Evolutionary conservation across 1,140 invertebrate species (phyloP), one percentile per base, ranked within the genome.

Genomic region (Acromyrmex heyeri): DNA sequence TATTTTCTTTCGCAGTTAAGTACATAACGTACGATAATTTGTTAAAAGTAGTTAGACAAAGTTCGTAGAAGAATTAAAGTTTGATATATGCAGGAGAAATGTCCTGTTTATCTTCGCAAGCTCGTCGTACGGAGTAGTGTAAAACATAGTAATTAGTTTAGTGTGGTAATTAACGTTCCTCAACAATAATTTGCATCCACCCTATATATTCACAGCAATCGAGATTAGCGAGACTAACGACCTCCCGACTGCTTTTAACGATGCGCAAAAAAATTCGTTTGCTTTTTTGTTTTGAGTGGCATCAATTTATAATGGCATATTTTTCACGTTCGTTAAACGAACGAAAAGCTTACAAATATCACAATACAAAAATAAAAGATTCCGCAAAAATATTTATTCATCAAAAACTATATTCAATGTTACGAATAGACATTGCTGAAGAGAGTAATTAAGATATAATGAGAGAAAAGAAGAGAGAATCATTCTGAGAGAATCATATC

Each of bases 161-260:
- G 2, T 69, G 65, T 34, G 38, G 79, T 61, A 75, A 75, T 83
- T 73, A 75, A 83, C 69, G 79, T 61, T 83, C 18, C 30, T 65
- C 61, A 18, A 55, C 48, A 65, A 67, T 77, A 65, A 77, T 78
- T 77, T 67, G 75, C 21, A 55, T 65, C 21, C 6, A 44, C 21
- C 44, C 24, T 65, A 44, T 64, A 67, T 65, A 78, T 38, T 18
- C 38, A 5, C 30, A 27, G 48, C 72, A 53, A 48, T 16, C n/a
- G 30, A 65, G 75, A 85, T 85, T 76, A 85, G 62, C 27, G 55
- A 83, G 69, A 83, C 55, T 83, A 83, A 83, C 27, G 67, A 61
- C 18, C 24, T 34, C 3, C 4, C 12, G 38, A 34, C 34, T 57
- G 55, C 55, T 73, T 73, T 62, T 73, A 75, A 50, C 30, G 27